Evolutionary conservation across 2,797 vertebrate species (phyloP), one percentile per base, ranked within the genome.

Genomic region (Salarias fasciatus): DNA sequence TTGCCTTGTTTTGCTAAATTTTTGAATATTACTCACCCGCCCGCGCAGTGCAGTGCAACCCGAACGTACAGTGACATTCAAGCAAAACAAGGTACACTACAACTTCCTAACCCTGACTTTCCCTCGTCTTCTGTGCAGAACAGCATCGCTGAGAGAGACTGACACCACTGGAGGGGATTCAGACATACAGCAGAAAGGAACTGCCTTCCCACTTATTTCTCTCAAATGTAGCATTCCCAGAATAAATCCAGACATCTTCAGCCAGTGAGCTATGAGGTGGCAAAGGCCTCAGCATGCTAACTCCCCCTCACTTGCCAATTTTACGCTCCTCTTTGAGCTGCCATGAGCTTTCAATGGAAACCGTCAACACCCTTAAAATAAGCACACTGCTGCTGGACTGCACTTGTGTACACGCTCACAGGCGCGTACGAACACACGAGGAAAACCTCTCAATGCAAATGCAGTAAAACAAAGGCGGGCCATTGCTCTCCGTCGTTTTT

Each of bases 221-320:
- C 86, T 90, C 85, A 88, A 90, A 89, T 77, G 83, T 83, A 82
- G 77, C 85, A 83, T 89, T 92, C 91, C 89, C 86, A 92, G 91
- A 94, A 94, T 94, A 93, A 89, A 91, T 90, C 80, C 91, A 91
- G 90, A 93, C 92, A 88, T 91, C 91, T 91, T 90, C 86, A 86
- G 89, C 90, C 91, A 88, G 89, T 72, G 87, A 91, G 90, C 90
- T 86, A 80, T 86, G 89, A 91, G 89, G 89, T 92, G 89, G 88
- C 85, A 82, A 89, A 88, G 91, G 87, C 89, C 87, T 88, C 88
- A 63, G 84, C 85, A 74, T 68, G 82, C 88, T 74, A 68, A 85
- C 88, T 86, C 88, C 89, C 87, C 86, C 85, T 87, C 89, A 85
- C 87, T 89, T 79, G 85, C 82, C 83, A 82, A 90, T 92, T 91